Conservation (phyloP, 2,113 vertebrate genomes). For the Nettapus auritus region DNA sequence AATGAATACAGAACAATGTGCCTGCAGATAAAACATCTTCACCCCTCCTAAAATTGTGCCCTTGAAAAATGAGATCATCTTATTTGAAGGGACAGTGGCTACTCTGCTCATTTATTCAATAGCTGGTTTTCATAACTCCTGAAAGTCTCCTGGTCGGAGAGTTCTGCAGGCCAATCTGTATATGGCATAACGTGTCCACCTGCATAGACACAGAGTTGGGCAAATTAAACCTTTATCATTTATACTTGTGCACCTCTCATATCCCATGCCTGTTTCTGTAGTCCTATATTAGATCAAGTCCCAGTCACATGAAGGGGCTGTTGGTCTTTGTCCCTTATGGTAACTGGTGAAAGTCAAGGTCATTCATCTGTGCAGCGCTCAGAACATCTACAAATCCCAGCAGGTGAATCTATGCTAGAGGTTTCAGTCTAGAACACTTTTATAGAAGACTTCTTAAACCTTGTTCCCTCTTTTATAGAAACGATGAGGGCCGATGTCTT, state of each 20-base stretch:
- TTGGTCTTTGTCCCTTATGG: background rate
- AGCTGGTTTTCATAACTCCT: background rate
- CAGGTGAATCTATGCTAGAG: background rate
- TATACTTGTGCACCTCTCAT: background rate
- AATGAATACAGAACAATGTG: background rate
- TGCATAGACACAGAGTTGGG: background rate
- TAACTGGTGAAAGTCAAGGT: background rate
- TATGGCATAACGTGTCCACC: background rate
- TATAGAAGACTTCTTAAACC: background rate
- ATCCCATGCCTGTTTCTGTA: background rate
- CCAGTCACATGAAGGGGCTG: rapidly evolving
- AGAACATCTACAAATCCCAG: background rate
- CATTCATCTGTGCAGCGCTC: background rate
- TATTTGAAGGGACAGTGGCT: background rate
- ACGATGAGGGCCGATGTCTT: background rate
- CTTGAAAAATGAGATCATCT: background rate
- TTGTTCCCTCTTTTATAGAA: background rate
- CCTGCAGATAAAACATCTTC: background rate
- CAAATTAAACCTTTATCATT: background rate
- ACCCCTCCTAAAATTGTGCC: background rate
- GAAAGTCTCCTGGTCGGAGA: background rate
- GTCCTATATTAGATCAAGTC: background rate
- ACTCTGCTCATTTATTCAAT: background rate
- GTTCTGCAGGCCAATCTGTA: background rate
- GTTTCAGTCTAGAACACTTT: background rate